phyloP scores from a whole-genome alignment of 1,140 invertebrate species.

The Hestina assimilis region DNA sequence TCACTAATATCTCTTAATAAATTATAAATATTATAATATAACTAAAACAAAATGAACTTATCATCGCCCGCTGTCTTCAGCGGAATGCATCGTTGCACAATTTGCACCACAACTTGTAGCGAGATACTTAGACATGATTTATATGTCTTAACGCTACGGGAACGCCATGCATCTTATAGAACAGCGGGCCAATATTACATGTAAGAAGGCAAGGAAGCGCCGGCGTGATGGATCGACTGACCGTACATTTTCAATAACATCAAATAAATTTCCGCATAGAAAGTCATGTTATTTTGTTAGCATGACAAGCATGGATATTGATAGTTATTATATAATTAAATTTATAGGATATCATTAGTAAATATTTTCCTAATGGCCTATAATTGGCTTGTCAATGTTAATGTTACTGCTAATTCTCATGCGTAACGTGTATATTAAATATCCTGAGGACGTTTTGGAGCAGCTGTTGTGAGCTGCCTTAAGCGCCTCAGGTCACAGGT shows the following conservation, averaged over 20 bases:
- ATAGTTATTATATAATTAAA: conserved; percentile 29
- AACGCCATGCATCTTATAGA: conserved; percentile 25
- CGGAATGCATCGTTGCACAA: conserved; percentile 14
- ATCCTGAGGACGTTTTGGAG: no score
- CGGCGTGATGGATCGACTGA: conserved; percentile 40
- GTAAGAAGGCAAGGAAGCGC: conserved; percentile 31
- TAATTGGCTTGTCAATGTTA: conserved; percentile 10
- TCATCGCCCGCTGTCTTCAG: conserved; percentile 14
- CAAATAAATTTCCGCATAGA: conserved; percentile 47
- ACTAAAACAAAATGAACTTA: conserved; percentile 16
- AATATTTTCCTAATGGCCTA: conserved; percentile 7
- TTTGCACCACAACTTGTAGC: conserved; percentile 19
- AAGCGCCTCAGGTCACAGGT: no score
- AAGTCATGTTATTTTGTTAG: conserved; percentile 34
- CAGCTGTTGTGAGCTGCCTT: no score
- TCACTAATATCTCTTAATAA: neutral
- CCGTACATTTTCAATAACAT: conserved; percentile 40
- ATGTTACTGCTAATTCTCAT: neutral
- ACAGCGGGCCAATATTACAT: conserved; percentile 35
- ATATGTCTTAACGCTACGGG: conserved; percentile 20
- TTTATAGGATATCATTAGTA: conserved; percentile 23
- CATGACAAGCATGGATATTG: conserved; percentile 29
- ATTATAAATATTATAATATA: neutral
- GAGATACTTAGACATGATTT: conserved; percentile 27
- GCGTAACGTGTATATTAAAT: neutral